phyloP scores from a whole-genome alignment of 2,113 vertebrate species.

The Daubentonia madagascariensis region DNA sequence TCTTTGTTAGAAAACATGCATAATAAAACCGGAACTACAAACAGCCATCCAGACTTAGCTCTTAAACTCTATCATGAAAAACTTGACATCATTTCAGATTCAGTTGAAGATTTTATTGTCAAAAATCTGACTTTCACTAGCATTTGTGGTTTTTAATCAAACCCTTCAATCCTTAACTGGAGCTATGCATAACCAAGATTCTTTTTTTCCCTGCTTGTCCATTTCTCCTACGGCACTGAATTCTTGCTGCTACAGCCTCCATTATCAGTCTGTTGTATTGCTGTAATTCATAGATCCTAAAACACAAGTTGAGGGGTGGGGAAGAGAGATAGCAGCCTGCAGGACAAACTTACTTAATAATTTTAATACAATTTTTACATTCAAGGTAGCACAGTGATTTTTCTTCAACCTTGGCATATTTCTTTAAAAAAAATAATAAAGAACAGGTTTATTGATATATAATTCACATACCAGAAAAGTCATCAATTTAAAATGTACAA shows the following conservation, averaged over 20 bases:
- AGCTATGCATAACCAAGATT: background rate
- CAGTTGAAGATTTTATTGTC: background rate
- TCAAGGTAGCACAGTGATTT: background rate
- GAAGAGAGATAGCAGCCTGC: background rate
- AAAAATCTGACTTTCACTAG: background rate
- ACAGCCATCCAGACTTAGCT: background rate
- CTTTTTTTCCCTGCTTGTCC: background rate
- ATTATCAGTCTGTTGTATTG: background rate
- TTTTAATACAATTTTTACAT: background rate
- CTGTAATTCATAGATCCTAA: background rate
- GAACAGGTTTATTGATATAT: background rate
- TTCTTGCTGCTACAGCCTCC: background rate
- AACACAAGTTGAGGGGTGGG: background rate
- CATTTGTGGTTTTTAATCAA: background rate
- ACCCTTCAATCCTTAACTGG: background rate
- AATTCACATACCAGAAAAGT: background rate
- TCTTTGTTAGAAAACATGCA: constrained; percentile 40
- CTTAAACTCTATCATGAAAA: background rate
- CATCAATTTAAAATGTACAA: background rate
- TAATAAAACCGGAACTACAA: constrained; percentile 6
- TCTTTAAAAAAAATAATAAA: background rate
- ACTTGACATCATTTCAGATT: background rate
- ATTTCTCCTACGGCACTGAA: background rate
- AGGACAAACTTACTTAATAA: background rate
- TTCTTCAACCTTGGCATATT: background rate